Evolutionary conservation across 2,888 invertebrate genomes (phyloP).

Genomic region (Drosophila bunnanda): DNA sequence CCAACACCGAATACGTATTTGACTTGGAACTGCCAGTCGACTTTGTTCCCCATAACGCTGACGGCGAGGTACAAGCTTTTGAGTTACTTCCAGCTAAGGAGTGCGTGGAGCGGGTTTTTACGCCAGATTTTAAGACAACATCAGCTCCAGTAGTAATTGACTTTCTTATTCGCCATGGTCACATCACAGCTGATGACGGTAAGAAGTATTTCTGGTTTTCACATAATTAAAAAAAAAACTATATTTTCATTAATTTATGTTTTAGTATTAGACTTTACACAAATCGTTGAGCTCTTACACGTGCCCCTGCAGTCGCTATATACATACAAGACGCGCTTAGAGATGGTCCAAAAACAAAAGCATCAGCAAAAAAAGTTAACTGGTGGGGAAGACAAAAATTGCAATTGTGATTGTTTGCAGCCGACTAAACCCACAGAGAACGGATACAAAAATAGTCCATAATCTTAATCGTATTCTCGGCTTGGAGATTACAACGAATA

Average conservation of each 20-base stretch:
- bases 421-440: constrained; percentile 71
- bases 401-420: constrained; percentile 51
- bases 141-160: constrained; percentile 96
- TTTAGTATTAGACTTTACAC: constrained; percentile 93
- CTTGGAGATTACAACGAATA: neutral
- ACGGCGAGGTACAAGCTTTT: constrained; percentile 97
- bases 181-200: constrained; percentile 95
- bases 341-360: constrained; percentile 65
- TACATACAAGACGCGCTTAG: constrained; percentile 84
- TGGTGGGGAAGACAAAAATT: constrained; percentile 60
- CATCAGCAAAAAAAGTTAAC: constrained; percentile 49
- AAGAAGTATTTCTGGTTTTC: neutral
- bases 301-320: constrained; percentile 94
- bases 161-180: constrained; percentile 95
- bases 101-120: constrained; percentile 91
- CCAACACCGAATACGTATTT: constrained; percentile 97
- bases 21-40: constrained; percentile 95
- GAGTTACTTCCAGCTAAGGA: constrained; percentile 93
- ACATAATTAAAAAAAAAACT: no score
- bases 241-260: constrained; percentile 85
- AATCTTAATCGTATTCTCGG: constrained; percentile 18
- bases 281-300: constrained; percentile 93
- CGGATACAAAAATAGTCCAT: constrained; percentile 68
- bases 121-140: constrained; percentile 96
- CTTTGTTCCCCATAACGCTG: constrained; percentile 95